Conservation (phyloP, 2,113 vertebrate species). For the Nipponia nippon region DNA sequence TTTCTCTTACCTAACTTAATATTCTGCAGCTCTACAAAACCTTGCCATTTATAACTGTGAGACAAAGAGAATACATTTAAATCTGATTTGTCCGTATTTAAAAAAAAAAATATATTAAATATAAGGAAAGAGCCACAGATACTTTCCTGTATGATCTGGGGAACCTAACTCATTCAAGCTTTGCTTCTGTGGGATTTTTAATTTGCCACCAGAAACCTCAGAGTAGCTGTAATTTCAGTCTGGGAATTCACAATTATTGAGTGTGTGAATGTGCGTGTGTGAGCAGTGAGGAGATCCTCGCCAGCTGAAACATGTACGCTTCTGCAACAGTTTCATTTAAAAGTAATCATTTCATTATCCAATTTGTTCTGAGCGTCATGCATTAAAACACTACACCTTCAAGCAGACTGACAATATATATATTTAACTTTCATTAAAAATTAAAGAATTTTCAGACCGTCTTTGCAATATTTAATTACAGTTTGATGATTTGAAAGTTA, state of each 20-base stretch:
- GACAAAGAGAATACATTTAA: constrained; percentile 7
- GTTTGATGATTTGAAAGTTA: constrained; percentile 62
- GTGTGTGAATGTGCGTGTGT: neutral
- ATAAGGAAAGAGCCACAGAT: neutral
- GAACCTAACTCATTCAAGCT: constrained; percentile 10
- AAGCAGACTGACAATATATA: constrained; percentile 52
- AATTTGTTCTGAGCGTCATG: constrained; percentile 53
- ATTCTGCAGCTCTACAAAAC: neutral
- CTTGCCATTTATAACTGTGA: neutral
- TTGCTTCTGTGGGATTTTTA: constrained; percentile 49
- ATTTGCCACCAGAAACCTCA: constrained; percentile 56
- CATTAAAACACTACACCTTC: constrained; percentile 63
- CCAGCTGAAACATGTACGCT: constrained; percentile 40
- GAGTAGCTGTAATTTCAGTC: constrained; percentile 48
- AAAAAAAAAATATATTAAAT: neutral
- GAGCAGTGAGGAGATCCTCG: neutral
- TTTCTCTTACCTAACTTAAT: neutral
- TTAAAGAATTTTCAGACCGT: constrained; percentile 64
- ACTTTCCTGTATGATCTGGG: neutral
- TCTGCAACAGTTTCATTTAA: constrained; percentile 62
- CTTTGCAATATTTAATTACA: constrained; percentile 70
- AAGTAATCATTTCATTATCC: constrained; percentile 62
- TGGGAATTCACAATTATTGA: constrained; percentile 40
- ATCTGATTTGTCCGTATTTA: neutral
- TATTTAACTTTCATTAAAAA: constrained; percentile 70